Evolutionary conservation across 2,797 vertebrate species (phyloP).

Genomic region (Cirrhinus mrigala): DNA sequence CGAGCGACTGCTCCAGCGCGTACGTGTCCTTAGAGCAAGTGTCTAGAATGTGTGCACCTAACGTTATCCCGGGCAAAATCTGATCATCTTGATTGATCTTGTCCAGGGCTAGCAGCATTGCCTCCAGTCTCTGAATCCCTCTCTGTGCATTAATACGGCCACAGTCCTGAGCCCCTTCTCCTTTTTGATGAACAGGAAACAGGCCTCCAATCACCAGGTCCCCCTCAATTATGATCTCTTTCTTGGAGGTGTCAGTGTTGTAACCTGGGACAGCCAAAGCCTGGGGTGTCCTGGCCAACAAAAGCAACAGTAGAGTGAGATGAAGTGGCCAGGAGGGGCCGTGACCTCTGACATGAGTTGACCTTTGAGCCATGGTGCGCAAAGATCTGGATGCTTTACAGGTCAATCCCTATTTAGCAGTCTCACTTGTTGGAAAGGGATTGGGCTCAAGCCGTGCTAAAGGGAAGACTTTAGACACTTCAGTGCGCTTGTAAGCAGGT

Average conservation of each 20-base stretch:
- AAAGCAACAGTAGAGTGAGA: conserved; percentile 72
- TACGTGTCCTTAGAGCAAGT: conserved; percentile 99
- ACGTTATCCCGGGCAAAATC: conserved; percentile 89
- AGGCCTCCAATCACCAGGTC: conserved; percentile 96
- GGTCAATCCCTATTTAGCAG: conserved; percentile 46
- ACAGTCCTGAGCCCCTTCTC: conserved; percentile 88
- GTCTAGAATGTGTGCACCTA: conserved; percentile 96
- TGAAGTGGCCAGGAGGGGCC: conserved; percentile 68
- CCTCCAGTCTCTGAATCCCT: conserved; percentile 96
- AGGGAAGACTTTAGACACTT: conserved; percentile 48
- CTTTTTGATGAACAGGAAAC: conserved; percentile 96
- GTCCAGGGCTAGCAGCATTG: conserved; percentile 96
- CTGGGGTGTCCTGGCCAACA: conserved; percentile 73
- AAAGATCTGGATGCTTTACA: conserved; percentile 54
- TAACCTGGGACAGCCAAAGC: conserved; percentile 76
- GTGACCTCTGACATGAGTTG: conserved; percentile 66
- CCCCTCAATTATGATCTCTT: conserved; percentile 90
- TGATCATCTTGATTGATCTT: conserved; percentile 90
- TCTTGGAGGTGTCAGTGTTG: conserved; percentile 82
- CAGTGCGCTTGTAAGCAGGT: conserved; percentile 70
- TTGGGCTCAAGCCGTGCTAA: conserved; percentile 28
- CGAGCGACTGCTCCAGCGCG: conserved; percentile 94
- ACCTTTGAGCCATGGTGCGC: conserved; percentile 75
- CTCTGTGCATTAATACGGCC: conserved; percentile 93
- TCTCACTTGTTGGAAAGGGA: conserved; percentile 48